Evolutionary conservation across 2,113 vertebrate genomes (phyloP).

Genomic region (Vidua chalybeata): DNA sequence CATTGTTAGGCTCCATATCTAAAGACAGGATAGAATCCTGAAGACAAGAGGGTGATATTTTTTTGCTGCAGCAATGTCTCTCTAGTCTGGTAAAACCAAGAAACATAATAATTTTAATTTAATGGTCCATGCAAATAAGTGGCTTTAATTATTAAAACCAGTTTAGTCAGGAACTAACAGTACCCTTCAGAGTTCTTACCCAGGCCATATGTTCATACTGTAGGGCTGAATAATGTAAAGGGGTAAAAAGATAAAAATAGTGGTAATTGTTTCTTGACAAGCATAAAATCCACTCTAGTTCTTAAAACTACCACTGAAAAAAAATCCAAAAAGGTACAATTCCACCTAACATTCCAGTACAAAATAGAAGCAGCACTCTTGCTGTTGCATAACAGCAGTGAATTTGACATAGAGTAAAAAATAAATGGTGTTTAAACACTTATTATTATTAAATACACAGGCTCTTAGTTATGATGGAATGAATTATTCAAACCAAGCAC

Average conservation of each 20-base stretch:
- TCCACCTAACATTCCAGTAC: background rate
- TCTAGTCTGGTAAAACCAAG: background rate
- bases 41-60: background rate
- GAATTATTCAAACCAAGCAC: background rate
- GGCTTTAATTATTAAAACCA: background rate
- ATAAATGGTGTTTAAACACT: background rate
- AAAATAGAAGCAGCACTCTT: background rate
- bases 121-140: background rate
- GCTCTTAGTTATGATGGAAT: background rate
- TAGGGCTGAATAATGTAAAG: background rate
- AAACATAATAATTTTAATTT: background rate
- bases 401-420: background rate
- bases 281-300: background rate
- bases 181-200: background rate
- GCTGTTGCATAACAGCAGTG: background rate
- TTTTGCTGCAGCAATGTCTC: background rate
- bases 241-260: background rate
- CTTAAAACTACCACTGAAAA: background rate
- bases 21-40: background rate
- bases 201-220: background rate
- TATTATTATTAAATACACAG: background rate
- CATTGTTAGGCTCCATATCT: background rate
- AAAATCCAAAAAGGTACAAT: background rate
- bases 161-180: background rate
- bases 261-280: background rate